A percentile compares a stretch with the other conserved stretches of the same genome.
Conservation (phyloP, 2,888 invertebrate species). For the Taphrorychus bicolor region DNA sequence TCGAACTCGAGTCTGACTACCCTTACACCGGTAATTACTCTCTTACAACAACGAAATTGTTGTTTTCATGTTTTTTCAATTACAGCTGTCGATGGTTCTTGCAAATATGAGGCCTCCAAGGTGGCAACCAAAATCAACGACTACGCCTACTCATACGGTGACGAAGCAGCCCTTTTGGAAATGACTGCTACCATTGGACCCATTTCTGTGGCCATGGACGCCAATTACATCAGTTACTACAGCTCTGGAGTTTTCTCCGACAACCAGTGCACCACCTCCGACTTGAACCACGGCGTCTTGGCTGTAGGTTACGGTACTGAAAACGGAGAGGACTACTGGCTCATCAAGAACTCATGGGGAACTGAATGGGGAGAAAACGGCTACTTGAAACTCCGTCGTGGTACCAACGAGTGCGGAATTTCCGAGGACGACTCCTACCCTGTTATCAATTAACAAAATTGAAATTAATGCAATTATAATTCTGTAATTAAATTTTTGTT, state of each 20-base stretch:
- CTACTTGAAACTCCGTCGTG: conserved; percentile 22
- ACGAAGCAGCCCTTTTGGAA: conserved; percentile 29
- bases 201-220: conserved; percentile 34
- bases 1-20: conserved; percentile 43
- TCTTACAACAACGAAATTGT: background rate
- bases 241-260: conserved; percentile 16
- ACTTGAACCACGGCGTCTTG: conserved; percentile 20
- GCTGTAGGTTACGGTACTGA: conserved; percentile 28
- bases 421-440: conserved; percentile 16
- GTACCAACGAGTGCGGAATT: conserved; percentile 21
- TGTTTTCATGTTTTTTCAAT: background rate
- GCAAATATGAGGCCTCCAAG: conserved; percentile 13
- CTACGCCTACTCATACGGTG: conserved; percentile 7
- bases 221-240: conserved; percentile 14
- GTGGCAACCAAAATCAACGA: conserved; percentile 20
- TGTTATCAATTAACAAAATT: background rate
- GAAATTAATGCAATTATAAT: background rate
- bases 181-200: conserved; percentile 28
- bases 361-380: conserved; percentile 25
- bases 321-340: conserved; percentile 24
- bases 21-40: conserved; percentile 39
- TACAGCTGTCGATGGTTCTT: conserved; percentile 20
- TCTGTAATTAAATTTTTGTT: background rate
- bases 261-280: background rate
- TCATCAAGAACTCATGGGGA: conserved; percentile 34